Evolutionary conservation across 2,113 vertebrate species (phyloP).

Genomic region (Salvelinus fontinalis): DNA sequence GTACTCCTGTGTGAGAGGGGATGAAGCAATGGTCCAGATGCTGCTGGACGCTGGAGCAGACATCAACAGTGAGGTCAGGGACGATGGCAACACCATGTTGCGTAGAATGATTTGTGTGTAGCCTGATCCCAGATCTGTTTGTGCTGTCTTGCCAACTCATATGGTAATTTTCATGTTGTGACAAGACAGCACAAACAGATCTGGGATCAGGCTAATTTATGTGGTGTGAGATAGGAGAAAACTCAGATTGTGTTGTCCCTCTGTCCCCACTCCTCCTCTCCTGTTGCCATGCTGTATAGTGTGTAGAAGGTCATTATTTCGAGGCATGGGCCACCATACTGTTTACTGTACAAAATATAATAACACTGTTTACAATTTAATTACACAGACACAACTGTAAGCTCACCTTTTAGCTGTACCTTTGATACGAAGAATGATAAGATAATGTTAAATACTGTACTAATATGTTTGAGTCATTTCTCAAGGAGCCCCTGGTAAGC

Average conservation of each 20-base stretch:
- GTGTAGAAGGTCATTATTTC: slow-evolving; percentile 10
- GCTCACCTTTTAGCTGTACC: no score
- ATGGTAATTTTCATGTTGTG: no score
- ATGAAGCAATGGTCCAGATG: slow-evolving; percentile 99
- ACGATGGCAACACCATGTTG: no score
- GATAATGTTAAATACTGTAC: no score
- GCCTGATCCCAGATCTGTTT: no score
- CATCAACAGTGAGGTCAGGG: slow-evolving; percentile 95
- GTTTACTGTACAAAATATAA: neutral
- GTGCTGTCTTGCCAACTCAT: no score
- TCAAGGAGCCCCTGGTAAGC: no score
- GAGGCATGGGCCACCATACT: neutral
- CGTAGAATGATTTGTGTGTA: no score
- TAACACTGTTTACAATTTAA: no score
- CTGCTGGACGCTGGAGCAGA: slow-evolving; percentile 96
- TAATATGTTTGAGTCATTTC: neutral
- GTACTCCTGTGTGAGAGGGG: slow-evolving; percentile 97
- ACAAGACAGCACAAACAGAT: neutral
- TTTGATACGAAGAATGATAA: no score
- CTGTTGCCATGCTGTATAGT: slow-evolving; percentile 3
- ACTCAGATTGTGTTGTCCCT: slow-evolving; percentile 12
- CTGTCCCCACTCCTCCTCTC: neutral
- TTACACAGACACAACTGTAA: no score
- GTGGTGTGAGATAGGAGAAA: slow-evolving; percentile 19
- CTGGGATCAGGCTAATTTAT: neutral